Evolutionary conservation across 1,140 invertebrate genomes (phyloP).

Genomic region (Nephotettix cincticeps): DNA sequence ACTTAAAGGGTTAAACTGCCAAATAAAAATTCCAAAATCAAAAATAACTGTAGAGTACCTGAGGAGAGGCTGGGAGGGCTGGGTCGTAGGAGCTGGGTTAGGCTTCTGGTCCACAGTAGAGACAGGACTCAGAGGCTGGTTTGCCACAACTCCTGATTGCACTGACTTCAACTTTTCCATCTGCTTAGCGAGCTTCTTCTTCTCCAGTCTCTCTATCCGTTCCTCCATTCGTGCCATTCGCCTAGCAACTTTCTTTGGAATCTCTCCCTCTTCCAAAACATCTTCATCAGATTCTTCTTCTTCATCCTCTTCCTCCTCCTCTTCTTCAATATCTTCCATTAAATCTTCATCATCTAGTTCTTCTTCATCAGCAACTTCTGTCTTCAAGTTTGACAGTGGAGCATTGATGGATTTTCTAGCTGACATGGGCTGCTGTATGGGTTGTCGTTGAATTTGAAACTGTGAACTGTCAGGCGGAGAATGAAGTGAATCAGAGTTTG

Average conservation of each 20-base stretch:
- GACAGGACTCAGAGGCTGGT: neutral
- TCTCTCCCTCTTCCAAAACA: slow-evolving; percentile 36
- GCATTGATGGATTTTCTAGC: neutral
- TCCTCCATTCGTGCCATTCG: slow-evolving; percentile 26
- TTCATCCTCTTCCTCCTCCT: slow-evolving; percentile 40
- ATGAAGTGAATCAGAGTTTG: neutral
- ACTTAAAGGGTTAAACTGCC: too few species aligned
- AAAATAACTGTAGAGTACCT: neutral
- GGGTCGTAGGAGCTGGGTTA: neutral
- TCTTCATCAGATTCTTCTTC: slow-evolving; percentile 43
- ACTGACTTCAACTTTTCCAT: slow-evolving; percentile 2
- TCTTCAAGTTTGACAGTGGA: neutral
- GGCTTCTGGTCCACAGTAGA: neutral
- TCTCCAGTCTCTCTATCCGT: slow-evolving; percentile 39
- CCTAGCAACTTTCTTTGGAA: slow-evolving; percentile 12
- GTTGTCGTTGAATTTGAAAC: neutral
- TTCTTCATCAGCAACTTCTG: slow-evolving; percentile 43
- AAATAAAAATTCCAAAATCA: neutral
- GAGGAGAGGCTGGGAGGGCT: slow-evolving; percentile 3
- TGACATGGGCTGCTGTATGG: neutral
- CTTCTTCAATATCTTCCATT: slow-evolving; percentile 29
- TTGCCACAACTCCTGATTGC: neutral
- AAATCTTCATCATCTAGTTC: slow-evolving; percentile 40
- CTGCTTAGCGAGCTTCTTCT: slow-evolving; percentile 32
- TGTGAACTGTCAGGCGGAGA: neutral